These are phyloP conservation scores for Lasioglossum baleicum DNA, from an alignment of 1,140 invertebrate species.

Conservation along the genomic window DNA sequence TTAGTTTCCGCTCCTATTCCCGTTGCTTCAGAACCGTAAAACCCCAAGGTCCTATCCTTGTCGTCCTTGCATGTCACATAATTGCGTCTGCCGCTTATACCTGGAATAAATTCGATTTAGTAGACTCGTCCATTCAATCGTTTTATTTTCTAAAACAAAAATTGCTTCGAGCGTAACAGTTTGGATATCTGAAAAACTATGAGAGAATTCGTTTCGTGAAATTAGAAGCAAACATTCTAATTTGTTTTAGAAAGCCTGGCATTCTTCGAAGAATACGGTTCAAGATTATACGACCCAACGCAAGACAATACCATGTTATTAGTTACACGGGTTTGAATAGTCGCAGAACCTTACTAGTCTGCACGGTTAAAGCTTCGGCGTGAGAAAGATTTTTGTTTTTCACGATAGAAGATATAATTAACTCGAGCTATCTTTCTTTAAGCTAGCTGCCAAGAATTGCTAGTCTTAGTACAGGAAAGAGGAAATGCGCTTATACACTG, in stretches of 20 bases:
- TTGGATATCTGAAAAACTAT: background rate
- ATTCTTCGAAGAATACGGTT: background rate
- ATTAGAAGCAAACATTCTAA: background rate
- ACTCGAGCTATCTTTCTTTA: conserved; percentile 60
- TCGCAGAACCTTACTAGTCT: conserved; percentile 28
- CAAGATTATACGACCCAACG: background rate
- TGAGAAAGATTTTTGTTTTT: conserved; percentile 65
- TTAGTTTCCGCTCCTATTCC: conserved; percentile 65
- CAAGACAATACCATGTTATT: background rate
- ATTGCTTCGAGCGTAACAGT: background rate
- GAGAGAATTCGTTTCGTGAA: background rate
- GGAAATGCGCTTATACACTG: conserved; percentile 53
- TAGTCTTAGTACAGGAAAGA: conserved; percentile 63
- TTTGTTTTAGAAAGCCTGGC: background rate
- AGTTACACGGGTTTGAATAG: background rate
- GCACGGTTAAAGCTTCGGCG: conserved; percentile 41
- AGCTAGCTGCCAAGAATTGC: conserved; percentile 60
- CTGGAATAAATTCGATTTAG: conserved; percentile 37
- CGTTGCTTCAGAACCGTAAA: conserved; percentile 23
- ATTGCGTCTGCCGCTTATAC: conserved; percentile 33
- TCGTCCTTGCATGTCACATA: conserved; percentile 38
- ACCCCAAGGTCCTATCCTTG: conserved; percentile 35
- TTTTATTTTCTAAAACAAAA: background rate
- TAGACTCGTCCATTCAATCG: background rate
- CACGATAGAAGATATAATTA: conserved; percentile 59